Evolutionary conservation across 2,797 vertebrate genomes (phyloP).

Genomic region (Coluber constrictor): DNA sequence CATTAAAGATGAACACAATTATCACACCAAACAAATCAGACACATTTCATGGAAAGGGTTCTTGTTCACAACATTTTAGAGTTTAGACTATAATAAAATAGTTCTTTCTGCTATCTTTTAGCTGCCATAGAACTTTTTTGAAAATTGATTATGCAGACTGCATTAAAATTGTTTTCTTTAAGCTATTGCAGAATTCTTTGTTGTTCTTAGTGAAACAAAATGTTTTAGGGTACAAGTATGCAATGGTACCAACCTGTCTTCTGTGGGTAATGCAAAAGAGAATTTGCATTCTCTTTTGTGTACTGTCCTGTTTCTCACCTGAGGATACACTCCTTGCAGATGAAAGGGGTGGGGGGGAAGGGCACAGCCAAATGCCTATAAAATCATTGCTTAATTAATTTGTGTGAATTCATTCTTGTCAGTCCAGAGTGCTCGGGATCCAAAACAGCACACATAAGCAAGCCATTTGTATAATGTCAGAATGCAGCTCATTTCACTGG

Average conservation of each 20-base stretch:
- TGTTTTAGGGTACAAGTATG: background rate
- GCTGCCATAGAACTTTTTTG: background rate
- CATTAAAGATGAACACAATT: background rate
- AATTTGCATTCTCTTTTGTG: background rate
- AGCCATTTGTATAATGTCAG: background rate
- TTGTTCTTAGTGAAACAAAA: background rate
- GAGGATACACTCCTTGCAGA: background rate
- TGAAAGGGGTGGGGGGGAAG: background rate
- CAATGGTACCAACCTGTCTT: background rate
- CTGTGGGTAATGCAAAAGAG: background rate
- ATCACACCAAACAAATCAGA: background rate
- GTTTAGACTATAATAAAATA: background rate
- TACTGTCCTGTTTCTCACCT: background rate
- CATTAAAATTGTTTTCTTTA: background rate
- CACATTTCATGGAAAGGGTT: background rate
- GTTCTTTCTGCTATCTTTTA: background rate
- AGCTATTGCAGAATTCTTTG: background rate
- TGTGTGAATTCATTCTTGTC: background rate
- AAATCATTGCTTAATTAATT: background rate
- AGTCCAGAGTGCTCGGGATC: background rate
- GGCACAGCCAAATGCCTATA: background rate
- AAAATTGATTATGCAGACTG: background rate
- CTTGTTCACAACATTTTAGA: background rate
- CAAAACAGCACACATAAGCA: background rate
- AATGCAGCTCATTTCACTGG: background rate